phyloP scores from a whole-genome alignment of 2,113 vertebrate genomes.

The Salvelinus sp. region DNA sequence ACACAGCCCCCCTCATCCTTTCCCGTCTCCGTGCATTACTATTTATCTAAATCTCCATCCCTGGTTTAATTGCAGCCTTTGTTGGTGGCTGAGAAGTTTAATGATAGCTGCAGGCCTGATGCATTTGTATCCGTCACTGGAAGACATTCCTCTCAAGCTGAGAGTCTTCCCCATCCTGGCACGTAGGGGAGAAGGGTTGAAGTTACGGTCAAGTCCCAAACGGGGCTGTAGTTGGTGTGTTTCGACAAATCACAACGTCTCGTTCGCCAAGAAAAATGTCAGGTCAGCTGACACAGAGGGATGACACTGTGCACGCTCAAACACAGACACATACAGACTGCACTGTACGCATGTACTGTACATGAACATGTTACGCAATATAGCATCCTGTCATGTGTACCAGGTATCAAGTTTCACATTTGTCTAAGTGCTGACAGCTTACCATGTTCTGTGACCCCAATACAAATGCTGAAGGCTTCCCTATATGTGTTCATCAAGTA shows the following conservation, averaged over 20 bases:
- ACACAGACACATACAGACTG: not conserved
- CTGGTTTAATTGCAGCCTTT: slow-evolving; percentile 53
- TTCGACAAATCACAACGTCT: slow-evolving; percentile 60
- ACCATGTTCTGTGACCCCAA: slow-evolving; percentile 32
- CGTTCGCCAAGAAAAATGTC: slow-evolving; percentile 27
- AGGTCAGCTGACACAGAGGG: slow-evolving; percentile 56
- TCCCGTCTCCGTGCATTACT: not conserved
- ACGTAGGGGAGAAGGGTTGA: slow-evolving; percentile 62
- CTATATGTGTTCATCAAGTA: no score
- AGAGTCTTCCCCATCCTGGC: slow-evolving; percentile 41
- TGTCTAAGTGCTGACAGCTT: slow-evolving; percentile 30
- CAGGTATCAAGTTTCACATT: slow-evolving; percentile 45
- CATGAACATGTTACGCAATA: slow-evolving; percentile 13
- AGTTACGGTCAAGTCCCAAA: slow-evolving; percentile 66
- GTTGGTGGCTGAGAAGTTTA: slow-evolving; percentile 67
- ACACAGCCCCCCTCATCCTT: not conserved
- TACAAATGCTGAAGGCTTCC: no score
- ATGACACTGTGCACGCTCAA: not conserved
- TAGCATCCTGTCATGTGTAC: slow-evolving; percentile 44
- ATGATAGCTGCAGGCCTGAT: slow-evolving; percentile 60
- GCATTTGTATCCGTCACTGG: slow-evolving; percentile 56
- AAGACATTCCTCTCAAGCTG: slow-evolving; percentile 35
- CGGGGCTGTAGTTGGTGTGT: slow-evolving; percentile 32
- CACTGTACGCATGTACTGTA: no score
- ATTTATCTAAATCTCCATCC: slow-evolving; percentile 55